Percentiles rank a stretch among this genome's conserved stretches.
Conservation (phyloP, 2,797 vertebrate genomes). For the Centropyge bicolor region DNA sequence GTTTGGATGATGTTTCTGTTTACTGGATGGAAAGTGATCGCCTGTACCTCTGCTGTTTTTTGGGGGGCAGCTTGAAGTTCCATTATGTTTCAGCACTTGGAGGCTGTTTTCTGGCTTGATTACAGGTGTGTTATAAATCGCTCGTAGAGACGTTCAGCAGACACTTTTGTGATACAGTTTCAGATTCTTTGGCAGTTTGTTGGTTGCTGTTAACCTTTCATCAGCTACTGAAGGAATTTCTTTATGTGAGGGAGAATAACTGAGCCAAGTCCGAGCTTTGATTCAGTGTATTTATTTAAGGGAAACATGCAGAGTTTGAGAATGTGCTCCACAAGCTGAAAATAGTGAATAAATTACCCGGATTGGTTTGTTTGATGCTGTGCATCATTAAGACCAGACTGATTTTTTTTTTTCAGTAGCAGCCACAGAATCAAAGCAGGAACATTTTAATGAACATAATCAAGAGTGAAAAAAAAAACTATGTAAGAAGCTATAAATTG, state of each 20-base stretch:
- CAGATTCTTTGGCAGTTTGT: constrained; percentile 51
- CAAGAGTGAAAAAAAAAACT: constrained; percentile 32
- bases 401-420: constrained; percentile 37
- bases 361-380: constrained; percentile 54
- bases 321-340: constrained; percentile 52
- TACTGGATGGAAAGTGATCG: constrained; percentile 67
- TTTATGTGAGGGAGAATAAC: constrained; percentile 34
- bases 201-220: constrained; percentile 46
- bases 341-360: constrained; percentile 51
- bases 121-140: constrained; percentile 58
- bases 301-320: constrained; percentile 34
- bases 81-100: constrained; percentile 52
- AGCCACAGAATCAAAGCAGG: constrained; percentile 54
- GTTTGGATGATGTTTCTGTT: constrained; percentile 73
- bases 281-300: constrained; percentile 62
- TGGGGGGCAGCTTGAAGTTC: constrained; percentile 57
- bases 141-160: constrained; percentile 41
- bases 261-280: constrained; percentile 32
- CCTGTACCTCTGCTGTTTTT: constrained; percentile 54
- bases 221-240: constrained; percentile 38
- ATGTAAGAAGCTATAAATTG: constrained; percentile 38
- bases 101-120: constrained; percentile 54
- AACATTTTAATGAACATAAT: constrained; percentile 58
- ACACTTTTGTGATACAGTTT: constrained; percentile 62
- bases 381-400: constrained; percentile 53